Evolutionary conservation across 2,888 invertebrate genomes (phyloP), one percentile per base, ranked within the genome.

Genomic region (Melanostoma scalare): DNA sequence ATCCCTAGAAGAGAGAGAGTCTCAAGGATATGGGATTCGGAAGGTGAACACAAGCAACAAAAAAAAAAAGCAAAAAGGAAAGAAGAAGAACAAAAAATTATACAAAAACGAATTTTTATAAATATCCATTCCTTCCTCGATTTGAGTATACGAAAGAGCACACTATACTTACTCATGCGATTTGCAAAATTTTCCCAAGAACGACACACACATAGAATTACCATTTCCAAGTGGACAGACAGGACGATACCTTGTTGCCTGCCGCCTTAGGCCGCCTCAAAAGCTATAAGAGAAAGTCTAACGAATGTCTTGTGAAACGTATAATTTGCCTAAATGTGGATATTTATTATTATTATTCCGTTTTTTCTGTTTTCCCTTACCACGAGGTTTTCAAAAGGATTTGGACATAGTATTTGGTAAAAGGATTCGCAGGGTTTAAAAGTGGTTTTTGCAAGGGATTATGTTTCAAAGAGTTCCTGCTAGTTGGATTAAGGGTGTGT

Each of bases 321-420:
- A 89, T 90, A 90, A 90, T 90, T 90, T 90, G 88, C 89, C 89
- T 90, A 90, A 90, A 90, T 90, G 89, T 87, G 86, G 87, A 88
- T 90, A 89, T 90, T 90, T 90, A 90, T 89, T 88, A 88, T 89
- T 79, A 79, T 84, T 84, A 84, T 84, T 84, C 79, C 55, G 71
- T 74, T 84, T 58, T 30, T 36, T 52, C 10, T 44, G 33, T 20
- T 61, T 61, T 61, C 3, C 44, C 33, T 33, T 36, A 58, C 30
- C 20, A 30, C 20, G 9, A 5, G 9, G 44, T 38, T 69, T 48
- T 38, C 6, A 33, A 52, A 48, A 52, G 61, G 40, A 55, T 48
- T 30, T 8, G 46, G 68, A 10, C 20, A 20, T 36, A 36, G 30
- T 55, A 73, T 67, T 60, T 68, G 71, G 46, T 46, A 48, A 68